Percentiles rank a stretch among this genome's conserved stretches.
Conservation (phyloP, 2,113 vertebrate species). For the Sebastes schlegelii region DNA sequence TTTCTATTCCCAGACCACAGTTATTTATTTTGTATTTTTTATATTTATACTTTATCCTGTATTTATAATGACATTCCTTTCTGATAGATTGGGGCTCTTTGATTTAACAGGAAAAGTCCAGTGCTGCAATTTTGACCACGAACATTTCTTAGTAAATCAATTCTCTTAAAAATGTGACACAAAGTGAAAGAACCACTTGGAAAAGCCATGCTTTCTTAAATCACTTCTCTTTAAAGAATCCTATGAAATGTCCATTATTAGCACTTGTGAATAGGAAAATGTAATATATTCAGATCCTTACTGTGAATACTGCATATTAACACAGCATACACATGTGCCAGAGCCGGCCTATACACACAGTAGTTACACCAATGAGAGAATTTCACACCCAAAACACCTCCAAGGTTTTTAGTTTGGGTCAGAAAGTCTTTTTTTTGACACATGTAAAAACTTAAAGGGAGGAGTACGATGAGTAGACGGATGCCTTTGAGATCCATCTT, state of each 20-base stretch:
- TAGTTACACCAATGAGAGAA: not conserved
- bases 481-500: not conserved
- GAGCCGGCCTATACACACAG: constrained; percentile 15
- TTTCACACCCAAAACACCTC: not conserved
- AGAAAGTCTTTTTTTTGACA: not conserved
- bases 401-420: not conserved
- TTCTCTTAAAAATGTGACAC: constrained; percentile 65
- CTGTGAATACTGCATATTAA: constrained; percentile 78
- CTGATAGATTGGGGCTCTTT: constrained; percentile 60
- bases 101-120: constrained; percentile 45
- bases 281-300: constrained; percentile 80
- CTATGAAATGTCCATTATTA: constrained; percentile 59
- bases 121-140: constrained; percentile 43
- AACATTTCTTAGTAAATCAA: constrained; percentile 48
- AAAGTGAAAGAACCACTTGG: constrained; percentile 61
- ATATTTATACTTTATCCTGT: constrained; percentile 79
- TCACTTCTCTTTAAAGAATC: constrained; percentile 23
- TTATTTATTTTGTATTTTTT: constrained; percentile 81
- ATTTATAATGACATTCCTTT: constrained; percentile 86
- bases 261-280: constrained; percentile 81
- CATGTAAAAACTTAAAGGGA: constrained; percentile 2
- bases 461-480: not conserved
- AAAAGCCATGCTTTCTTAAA: constrained; percentile 59
- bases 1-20: constrained; percentile 58
- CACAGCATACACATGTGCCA: constrained; percentile 23